Base-by-base conservation (phyloP, 2,797 vertebrate genomes). In the Manis pentadactyla region DNA sequence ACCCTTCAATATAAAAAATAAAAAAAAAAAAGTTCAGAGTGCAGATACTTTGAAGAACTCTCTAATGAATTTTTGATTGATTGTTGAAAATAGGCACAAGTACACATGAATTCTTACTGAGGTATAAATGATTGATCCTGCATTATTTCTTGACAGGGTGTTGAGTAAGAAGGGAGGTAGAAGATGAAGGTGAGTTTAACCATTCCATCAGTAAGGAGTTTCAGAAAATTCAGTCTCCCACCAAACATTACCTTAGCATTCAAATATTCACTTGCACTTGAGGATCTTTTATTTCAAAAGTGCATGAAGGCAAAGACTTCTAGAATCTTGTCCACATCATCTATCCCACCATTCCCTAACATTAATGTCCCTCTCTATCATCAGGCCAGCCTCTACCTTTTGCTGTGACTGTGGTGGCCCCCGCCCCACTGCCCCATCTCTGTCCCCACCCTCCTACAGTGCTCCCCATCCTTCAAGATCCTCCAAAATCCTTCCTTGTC, bases 61-160 rank as follows among this genome's bases (percentile, higher is more conserved):
- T 77, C 74, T 21, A 31, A 13, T 51, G 81, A 64, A 49, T 64
- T 87, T 78, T 74, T 84, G n/a, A 78, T 37, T 73, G 42, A 25
- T 66, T 87, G 25, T 82, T 87, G 92, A 91, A 93, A 87, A 94
- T 46, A 75, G 31, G 7, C 61, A 59, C 17, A 37, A 90, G 37
- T 39, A 87, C 69, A 27, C 37, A 11, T 14, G 63, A 77, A 87
- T 42, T 74, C 90, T 66, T 29, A 29, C 18, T 25, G 37, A 51
- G 9, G 66, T 42, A 42, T 46, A 61, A 78, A 82, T 68, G 25
- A 74, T 8, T 81, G 18, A 17, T 63, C 12, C 37, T 63, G n/a
- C 14, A 42, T 68, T 21, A 27, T 34, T 82, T 75, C 59, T 83
- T 49, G 12, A 73, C 69, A 83, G 34, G 34, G 25, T 66, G 10